Evolutionary conservation across 2,113 vertebrate genomes (phyloP).

Genomic region (Cavia porcellus): DNA sequence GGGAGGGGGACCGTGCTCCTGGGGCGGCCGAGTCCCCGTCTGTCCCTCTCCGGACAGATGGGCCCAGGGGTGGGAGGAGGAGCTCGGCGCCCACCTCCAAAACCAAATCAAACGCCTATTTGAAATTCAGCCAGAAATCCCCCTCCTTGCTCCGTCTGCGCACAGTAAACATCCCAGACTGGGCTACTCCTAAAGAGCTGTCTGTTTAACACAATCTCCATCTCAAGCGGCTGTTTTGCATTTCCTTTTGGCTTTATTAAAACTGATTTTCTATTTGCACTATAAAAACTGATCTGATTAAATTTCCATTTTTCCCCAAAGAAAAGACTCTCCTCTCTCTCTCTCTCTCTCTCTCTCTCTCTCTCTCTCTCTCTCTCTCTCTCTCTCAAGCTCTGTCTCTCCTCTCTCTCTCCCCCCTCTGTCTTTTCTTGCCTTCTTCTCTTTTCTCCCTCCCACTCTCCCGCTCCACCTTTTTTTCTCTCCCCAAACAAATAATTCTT

Average conservation of each 20-base stretch:
- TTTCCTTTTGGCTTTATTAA: constrained; percentile 91
- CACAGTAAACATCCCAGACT: constrained; percentile 76
- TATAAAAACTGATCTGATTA: constrained; percentile 90
- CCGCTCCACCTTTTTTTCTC: constrained; percentile 39
- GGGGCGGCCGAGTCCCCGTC: too few species aligned
- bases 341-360: not conserved
- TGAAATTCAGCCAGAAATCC: constrained; percentile 66
- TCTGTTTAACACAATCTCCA: constrained; percentile 88
- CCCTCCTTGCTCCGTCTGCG: constrained; percentile 42
- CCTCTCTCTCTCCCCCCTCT: not conserved
- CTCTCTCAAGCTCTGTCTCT: not conserved
- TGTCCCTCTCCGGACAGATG: constrained; percentile 34
- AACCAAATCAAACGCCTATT: constrained; percentile 39
- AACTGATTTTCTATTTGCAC: constrained; percentile 92
- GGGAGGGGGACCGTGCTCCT: not conserved
- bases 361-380: too few species aligned
- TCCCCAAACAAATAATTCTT: constrained; percentile 66
- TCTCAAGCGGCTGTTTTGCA: constrained; percentile 90
- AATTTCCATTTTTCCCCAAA: constrained; percentile 90
- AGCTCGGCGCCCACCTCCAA: not conserved
- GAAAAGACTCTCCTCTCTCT: constrained; percentile 76
- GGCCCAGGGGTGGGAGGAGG: not conserved
- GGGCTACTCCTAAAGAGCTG: constrained; percentile 82
- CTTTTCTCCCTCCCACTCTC: not conserved
- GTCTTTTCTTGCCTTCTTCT: not conserved